phyloP scores from a whole-genome alignment of 2,888 invertebrate species.

The Resseliella maxima region DNA sequence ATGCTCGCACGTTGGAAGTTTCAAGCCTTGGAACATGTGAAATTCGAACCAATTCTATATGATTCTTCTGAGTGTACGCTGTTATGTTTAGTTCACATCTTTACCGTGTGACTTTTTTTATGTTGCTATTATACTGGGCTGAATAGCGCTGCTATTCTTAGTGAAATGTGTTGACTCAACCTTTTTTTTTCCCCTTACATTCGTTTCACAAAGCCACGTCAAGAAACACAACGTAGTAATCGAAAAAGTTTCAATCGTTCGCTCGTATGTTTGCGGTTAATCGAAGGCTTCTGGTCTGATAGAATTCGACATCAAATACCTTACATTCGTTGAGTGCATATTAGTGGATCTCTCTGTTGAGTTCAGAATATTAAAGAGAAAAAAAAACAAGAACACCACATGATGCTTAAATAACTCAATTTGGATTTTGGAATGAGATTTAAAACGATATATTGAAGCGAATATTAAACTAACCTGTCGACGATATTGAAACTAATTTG shows the following conservation, averaged over 20 bases:
- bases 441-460: not conserved
- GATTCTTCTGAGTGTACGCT: too few relatives aligned
- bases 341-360: not conserved
- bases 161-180: too few relatives aligned
- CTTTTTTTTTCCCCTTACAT: not conserved
- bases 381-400: not conserved
- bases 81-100: too few relatives aligned
- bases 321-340: not conserved
- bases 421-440: not conserved
- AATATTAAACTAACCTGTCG: not conserved
- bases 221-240: not conserved
- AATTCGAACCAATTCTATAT: too few relatives aligned
- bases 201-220: not conserved
- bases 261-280: slow-evolving; percentile 12
- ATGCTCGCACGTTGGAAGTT: too few relatives aligned
- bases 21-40: too few relatives aligned
- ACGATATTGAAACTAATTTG: not conserved
- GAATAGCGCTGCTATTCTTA: too few relatives aligned
- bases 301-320: not conserved
- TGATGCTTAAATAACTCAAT: slow-evolving; percentile 25
- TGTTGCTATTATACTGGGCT: too few relatives aligned
- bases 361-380: not conserved
- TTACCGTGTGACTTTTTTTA: too few relatives aligned
- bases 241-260: not conserved
- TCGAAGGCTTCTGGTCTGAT: not conserved